A percentile compares a stretch with the other conserved stretches of the same genome.
These are phyloP conservation scores for Euglossa dilemma DNA, from an alignment of 1,140 invertebrate species.

Conservation along the genomic window DNA sequence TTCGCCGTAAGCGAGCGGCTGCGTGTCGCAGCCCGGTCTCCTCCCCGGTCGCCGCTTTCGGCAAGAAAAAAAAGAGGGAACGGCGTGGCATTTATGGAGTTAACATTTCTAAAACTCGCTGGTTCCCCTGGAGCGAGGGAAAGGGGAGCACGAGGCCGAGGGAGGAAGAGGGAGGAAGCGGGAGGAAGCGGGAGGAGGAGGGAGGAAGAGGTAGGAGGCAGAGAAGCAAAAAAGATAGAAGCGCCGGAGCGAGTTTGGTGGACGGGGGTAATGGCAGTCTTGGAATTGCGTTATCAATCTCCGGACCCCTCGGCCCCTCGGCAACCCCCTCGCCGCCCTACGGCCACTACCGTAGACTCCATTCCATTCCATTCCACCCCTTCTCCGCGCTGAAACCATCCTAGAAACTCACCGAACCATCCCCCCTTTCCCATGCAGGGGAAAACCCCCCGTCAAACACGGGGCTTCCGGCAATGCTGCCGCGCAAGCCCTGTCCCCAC, in stretches of 20 bases:
- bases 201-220: slow-evolving; percentile 57
- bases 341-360: slow-evolving; percentile 74
- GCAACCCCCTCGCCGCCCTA: slow-evolving; percentile 68
- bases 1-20: slow-evolving; percentile 51
- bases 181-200: slow-evolving; percentile 11
- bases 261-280: slow-evolving; percentile 82
- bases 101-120: slow-evolving; percentile 82
- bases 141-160: slow-evolving; percentile 36
- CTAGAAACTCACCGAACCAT: slow-evolving; percentile 64
- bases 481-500: slow-evolving; percentile 76
- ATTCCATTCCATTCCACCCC: slow-evolving; percentile 78
- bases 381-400: slow-evolving; percentile 52
- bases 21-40: slow-evolving; percentile 44
- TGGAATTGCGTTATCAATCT: slow-evolving; percentile 84
- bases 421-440: slow-evolving; percentile 55
- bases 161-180: slow-evolving; percentile 21
- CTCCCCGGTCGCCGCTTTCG: slow-evolving; percentile 11
- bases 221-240: slow-evolving; percentile 80
- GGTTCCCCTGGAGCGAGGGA: slow-evolving; percentile 67
- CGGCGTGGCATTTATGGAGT: slow-evolving; percentile 81
- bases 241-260: slow-evolving; percentile 76
- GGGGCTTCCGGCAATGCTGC: slow-evolving; percentile 72
- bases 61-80: slow-evolving; percentile 49
- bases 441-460: slow-evolving; percentile 73
- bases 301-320: slow-evolving; percentile 74